Evolutionary conservation across 1,140 invertebrate species (phyloP).

Genomic region (Lasaia peninsularis): DNA sequence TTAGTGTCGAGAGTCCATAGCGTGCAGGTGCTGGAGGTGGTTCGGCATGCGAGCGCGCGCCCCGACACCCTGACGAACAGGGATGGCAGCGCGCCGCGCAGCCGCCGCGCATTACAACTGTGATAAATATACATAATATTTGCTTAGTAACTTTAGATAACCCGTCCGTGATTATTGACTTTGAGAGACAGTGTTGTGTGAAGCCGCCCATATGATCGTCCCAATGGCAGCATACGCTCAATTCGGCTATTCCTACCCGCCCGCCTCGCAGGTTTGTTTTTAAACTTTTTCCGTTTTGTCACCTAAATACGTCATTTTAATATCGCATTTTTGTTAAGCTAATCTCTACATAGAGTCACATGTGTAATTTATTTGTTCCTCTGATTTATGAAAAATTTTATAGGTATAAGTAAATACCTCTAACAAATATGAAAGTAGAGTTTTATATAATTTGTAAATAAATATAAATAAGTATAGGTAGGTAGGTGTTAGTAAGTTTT

Average conservation of each 20-base stretch:
- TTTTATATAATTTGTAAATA: too few relatives aligned
- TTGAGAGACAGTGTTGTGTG: constrained; percentile 71
- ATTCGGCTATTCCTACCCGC: constrained; percentile 89
- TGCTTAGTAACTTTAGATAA: constrained; percentile 46
- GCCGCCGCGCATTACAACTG: constrained; percentile 61
- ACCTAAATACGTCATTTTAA: too few relatives aligned
- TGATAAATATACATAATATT: constrained; percentile 63
- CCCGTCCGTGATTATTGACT: constrained; percentile 65
- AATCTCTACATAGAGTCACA: too few relatives aligned
- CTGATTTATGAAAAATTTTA: too few relatives aligned
- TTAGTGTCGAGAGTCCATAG: constrained; percentile 54
- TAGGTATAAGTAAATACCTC: too few relatives aligned
- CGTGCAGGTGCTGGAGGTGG: constrained; percentile 43
- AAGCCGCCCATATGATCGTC: constrained; percentile 75
- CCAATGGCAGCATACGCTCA: constrained; percentile 89
- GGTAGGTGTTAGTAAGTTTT: too few relatives aligned
- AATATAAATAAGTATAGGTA: too few relatives aligned
- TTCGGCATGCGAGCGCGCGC: constrained; percentile 50
- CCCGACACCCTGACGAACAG: constrained; percentile 52
- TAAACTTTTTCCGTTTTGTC: neutral
- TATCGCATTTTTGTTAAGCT: too few relatives aligned
- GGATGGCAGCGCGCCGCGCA: constrained; percentile 60
- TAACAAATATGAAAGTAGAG: too few relatives aligned
- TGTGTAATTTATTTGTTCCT: too few relatives aligned
- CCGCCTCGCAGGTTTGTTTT: constrained; percentile 84